These are phyloP conservation scores for Babyrousa celebensis DNA, from an alignment of 2,797 vertebrate species.

Conservation along the genomic window DNA sequence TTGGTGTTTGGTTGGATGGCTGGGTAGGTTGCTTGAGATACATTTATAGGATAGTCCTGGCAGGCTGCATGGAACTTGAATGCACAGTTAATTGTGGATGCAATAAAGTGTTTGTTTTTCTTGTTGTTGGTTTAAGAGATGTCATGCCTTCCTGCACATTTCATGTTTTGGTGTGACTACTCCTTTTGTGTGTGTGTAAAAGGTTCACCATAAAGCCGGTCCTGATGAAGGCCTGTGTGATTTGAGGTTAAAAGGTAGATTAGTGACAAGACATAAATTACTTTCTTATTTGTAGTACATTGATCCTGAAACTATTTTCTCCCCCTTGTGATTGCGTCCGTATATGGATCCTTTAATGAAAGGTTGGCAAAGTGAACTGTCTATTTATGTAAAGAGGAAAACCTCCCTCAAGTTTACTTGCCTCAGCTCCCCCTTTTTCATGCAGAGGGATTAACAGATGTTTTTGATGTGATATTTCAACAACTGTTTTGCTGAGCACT, in stretches of 20 bases:
- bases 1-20: conserved; percentile 42
- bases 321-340: conserved; percentile 57
- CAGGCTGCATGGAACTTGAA: conserved; percentile 26
- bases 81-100: conserved; percentile 45
- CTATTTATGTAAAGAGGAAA: conserved; percentile 25
- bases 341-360: conserved; percentile 78
- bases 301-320: conserved; percentile 65
- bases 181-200: conserved; percentile 35
- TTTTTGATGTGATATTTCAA: conserved; percentile 69
- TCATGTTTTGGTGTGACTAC: conserved; percentile 74
- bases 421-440: conserved; percentile 56
- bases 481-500: not conserved
- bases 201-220: conserved; percentile 75
- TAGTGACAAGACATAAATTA: conserved; percentile 80
- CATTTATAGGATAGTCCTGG: conserved; percentile 53
- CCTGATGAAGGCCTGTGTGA: conserved; percentile 79
- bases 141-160: conserved; percentile 66
- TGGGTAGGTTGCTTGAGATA: conserved; percentile 43
- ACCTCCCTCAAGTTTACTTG: conserved; percentile 60
- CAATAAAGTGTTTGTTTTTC: conserved; percentile 76
- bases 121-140: conserved; percentile 76
- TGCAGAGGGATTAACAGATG: conserved; percentile 43
- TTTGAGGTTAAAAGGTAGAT: conserved; percentile 82
- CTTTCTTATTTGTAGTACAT: conserved; percentile 73
- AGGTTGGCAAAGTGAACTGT: conserved; percentile 23